These are phyloP conservation scores for Neomorphus geoffroyi DNA, from an alignment of 2,797 vertebrate genomes.

Conservation along the genomic window DNA sequence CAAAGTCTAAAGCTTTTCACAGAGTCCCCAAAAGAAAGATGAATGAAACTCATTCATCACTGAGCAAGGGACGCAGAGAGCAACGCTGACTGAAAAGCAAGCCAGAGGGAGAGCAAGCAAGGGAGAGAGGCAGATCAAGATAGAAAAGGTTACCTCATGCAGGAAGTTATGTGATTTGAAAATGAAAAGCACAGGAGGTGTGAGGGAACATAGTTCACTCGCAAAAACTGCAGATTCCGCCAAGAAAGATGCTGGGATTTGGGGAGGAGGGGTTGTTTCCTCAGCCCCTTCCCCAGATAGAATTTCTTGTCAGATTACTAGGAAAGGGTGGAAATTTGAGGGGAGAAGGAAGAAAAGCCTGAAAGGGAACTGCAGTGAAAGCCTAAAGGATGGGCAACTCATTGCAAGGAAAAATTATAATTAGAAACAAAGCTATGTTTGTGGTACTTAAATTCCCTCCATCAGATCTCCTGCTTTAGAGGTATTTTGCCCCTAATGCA, in stretches of 20 bases:
- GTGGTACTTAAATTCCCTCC: not conserved
- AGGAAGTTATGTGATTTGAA: constrained; percentile 74
- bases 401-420: not conserved
- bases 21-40: constrained; percentile 76
- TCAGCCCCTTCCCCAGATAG: not conserved
- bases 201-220: constrained; percentile 37
- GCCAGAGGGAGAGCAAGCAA: constrained; percentile 55
- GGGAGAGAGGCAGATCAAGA: constrained; percentile 35
- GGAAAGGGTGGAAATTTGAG: not conserved
- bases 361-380: not conserved
- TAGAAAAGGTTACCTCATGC: constrained; percentile 73
- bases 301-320: not conserved
- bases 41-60: constrained; percentile 85
- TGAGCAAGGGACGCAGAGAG: constrained; percentile 71
- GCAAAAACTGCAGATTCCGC: not conserved
- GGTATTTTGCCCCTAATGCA: not conserved
- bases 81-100: constrained; percentile 56
- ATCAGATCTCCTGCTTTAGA: not conserved
- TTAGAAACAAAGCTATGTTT: not conserved
- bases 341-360: not conserved
- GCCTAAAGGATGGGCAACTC: not conserved
- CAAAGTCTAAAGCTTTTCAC: constrained; percentile 80
- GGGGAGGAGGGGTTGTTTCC: not conserved
- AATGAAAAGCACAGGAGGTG: constrained; percentile 66
- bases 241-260: constrained; percentile 8